These are phyloP conservation scores for Margaritifera margaritifera DNA, from an alignment of 2,888 invertebrate genomes.

Conservation along the genomic window DNA sequence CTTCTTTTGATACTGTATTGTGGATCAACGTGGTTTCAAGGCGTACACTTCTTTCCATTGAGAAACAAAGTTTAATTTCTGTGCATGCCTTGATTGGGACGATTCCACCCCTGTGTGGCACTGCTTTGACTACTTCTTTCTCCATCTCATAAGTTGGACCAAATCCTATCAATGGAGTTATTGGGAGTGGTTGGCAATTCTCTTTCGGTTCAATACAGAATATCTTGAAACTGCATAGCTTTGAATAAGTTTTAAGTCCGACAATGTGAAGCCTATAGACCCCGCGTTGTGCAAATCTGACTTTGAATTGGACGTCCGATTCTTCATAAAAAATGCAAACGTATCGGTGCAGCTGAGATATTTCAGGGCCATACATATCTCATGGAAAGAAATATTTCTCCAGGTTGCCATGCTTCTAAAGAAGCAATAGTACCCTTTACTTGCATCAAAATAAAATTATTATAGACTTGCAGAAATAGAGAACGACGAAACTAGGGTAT, in stretches of 20 bases:
- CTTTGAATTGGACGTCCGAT: conserved; percentile 29
- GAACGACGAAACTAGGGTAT: no score
- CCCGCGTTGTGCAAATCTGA: conserved; percentile 39
- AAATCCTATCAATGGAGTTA: conserved; percentile 40
- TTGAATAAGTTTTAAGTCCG: conserved; percentile 14
- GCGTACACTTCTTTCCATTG: conserved; percentile 21
- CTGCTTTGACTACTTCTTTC: conserved; percentile 26
- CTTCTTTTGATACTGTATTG: conserved; percentile 26
- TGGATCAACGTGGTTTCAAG: conserved; percentile 31
- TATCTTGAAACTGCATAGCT: conserved; percentile 40
- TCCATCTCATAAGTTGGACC: conserved; percentile 36
- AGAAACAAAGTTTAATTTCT: conserved; percentile 30
- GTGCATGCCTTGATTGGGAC: conserved; percentile 25
- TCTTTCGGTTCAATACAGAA: conserved; percentile 27
- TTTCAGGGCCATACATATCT: no score
- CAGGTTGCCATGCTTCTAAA: no score
- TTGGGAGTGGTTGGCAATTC: conserved; percentile 35
- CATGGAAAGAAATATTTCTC: no score
- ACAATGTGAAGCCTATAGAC: conserved; percentile 37
- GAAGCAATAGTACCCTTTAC: no score
- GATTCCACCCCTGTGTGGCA: conserved; percentile 28
- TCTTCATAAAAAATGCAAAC: conserved; percentile 33
- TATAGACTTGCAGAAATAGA: no score
- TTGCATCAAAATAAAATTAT: no score
- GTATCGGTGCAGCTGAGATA: conserved; percentile 34